Percentiles rank a stretch among this genome's conserved stretches.
These are phyloP conservation scores for Eudemis profundana DNA, from an alignment of 2,888 invertebrate species.

Conservation along the genomic window DNA sequence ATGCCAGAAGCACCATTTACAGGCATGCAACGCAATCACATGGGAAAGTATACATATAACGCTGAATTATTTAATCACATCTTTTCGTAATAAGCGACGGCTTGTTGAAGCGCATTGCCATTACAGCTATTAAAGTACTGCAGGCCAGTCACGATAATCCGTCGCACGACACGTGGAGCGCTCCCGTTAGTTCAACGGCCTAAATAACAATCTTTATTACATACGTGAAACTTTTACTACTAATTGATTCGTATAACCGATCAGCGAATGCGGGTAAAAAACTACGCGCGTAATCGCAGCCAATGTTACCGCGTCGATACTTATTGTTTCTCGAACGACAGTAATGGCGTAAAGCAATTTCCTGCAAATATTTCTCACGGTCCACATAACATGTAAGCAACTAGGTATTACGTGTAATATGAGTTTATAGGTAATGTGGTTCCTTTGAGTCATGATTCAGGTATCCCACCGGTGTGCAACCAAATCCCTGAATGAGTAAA, in stretches of 20 bases:
- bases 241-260: constrained; percentile 62
- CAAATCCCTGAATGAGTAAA: neutral
- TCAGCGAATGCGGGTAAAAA: constrained; percentile 61
- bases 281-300: constrained; percentile 45
- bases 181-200: constrained; percentile 78
- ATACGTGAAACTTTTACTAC: constrained; percentile 67
- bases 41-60: constrained; percentile 26
- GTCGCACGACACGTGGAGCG: constrained; percentile 55
- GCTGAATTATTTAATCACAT: constrained; percentile 41
- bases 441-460: constrained; percentile 18
- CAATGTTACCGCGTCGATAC: constrained; percentile 60
- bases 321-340: constrained; percentile 74
- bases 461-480: neutral
- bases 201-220: constrained; percentile 63
- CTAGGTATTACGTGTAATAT: constrained; percentile 39
- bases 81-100: constrained; percentile 29
- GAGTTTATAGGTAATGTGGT: constrained; percentile 29
- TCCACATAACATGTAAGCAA: constrained; percentile 54
- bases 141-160: constrained; percentile 54
- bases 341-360: constrained; percentile 75
- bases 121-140: constrained; percentile 34
- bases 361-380: constrained; percentile 78
- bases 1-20: constrained; percentile 31
- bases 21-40: constrained; percentile 25
- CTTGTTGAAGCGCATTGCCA: constrained; percentile 27